Conservation (phyloP, 2,113 vertebrate genomes). For the Urocolius indicus region DNA sequence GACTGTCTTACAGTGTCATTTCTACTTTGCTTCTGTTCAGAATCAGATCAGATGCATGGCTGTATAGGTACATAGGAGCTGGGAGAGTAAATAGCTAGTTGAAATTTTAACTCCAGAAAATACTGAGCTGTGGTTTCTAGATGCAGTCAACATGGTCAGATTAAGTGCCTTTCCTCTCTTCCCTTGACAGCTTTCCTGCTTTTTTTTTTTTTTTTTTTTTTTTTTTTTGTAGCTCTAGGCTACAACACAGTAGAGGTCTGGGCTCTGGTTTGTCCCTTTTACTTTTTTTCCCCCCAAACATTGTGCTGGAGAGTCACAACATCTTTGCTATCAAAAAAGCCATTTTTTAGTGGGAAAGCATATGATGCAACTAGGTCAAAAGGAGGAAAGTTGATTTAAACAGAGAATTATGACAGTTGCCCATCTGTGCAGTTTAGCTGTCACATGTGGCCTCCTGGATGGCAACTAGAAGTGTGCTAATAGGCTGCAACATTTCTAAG, state of each 20-base stretch:
- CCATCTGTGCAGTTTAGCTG: conserved; percentile 56
- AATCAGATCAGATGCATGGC: not conserved
- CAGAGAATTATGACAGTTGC: not conserved
- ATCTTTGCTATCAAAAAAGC: conserved; percentile 41
- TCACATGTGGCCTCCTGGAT: not conserved
- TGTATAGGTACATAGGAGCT: not conserved
- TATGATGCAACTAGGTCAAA: not conserved
- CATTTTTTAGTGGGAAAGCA: conserved; percentile 5
- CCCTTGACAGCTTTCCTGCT: not conserved
- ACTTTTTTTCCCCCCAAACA: not conserved
- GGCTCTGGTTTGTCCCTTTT: not conserved
- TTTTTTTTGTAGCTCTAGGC: conserved; percentile 35
- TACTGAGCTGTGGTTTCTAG: not conserved
- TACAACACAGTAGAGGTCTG: not conserved
- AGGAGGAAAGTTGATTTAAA: conserved; percentile 26
- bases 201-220: not conserved
- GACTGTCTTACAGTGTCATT: not conserved
- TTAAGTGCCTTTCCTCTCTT: not conserved
- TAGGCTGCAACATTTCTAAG: not conserved
- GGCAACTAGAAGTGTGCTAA: not conserved
- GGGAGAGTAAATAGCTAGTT: not conserved
- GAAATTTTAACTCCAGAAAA: not conserved
- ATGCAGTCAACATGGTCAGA: not conserved
- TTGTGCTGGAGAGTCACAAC: not conserved
- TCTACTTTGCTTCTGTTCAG: not conserved